These are phyloP conservation scores for Danio tinwini DNA, from an alignment of 2,797 vertebrate genomes.

Conservation along the genomic window DNA sequence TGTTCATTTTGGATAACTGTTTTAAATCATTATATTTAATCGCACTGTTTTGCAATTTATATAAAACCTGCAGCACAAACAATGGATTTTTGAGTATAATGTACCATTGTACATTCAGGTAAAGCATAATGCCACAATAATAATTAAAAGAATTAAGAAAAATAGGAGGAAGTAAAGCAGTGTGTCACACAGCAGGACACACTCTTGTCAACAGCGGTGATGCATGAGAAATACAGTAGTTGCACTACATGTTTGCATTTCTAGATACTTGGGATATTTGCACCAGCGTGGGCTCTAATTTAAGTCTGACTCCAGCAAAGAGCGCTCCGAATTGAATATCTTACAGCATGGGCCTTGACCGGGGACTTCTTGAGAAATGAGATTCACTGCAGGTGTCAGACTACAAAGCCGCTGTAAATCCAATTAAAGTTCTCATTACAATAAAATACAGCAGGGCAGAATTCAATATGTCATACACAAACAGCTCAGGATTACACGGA, in stretches of 20 bases:
- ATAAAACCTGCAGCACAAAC: too few relatives aligned
- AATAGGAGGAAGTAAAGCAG: neutral
- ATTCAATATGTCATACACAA: neutral
- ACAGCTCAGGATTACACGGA: conserved; percentile 8
- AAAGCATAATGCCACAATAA: neutral
- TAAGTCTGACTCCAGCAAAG: neutral
- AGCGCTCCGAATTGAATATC: neutral
- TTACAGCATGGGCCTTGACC: neutral
- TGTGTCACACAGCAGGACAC: neutral
- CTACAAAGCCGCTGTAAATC: conserved; percentile 19
- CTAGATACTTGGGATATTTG: neutral
- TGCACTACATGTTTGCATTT: neutral
- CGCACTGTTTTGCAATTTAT: too few relatives aligned
- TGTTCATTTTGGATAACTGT: too few relatives aligned
- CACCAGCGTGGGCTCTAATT: neutral
- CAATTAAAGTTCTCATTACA: neutral
- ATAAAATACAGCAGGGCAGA: conserved; percentile 1
- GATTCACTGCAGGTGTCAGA: conserved; percentile 9
- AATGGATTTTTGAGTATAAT: neutral
- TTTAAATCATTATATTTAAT: too few relatives aligned
- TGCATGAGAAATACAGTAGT: neutral
- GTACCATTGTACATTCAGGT: neutral
- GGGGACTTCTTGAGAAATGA: conserved; percentile 8
- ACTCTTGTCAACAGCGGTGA: neutral
- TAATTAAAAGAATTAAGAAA: neutral